phyloP scores from a whole-genome alignment of 2,888 invertebrate genomes.

The Athalia cordata region DNA sequence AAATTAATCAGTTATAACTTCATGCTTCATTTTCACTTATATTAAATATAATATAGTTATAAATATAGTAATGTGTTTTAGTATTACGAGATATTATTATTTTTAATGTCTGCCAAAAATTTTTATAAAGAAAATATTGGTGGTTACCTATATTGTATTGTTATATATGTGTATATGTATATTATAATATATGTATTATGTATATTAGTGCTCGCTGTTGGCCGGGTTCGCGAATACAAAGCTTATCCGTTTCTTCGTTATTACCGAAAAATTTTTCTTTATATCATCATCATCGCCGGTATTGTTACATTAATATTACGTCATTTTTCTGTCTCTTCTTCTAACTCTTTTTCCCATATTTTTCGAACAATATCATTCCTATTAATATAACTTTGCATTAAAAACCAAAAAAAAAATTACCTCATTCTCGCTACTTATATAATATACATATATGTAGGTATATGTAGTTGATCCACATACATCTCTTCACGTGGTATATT shows the following conservation, averaged over 20 bases:
- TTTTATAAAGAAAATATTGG: slow-evolving; percentile 9
- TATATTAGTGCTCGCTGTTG: not conserved
- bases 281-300: not conserved
- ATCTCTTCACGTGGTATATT: slow-evolving; percentile 24
- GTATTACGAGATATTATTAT: not conserved
- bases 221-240: slow-evolving; percentile 8
- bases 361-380: not conserved
- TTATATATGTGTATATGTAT: not conserved
- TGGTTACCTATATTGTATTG: not conserved
- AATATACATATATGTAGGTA: not conserved
- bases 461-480: slow-evolving; percentile 23
- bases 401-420: slow-evolving; percentile 31
- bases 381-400: slow-evolving; percentile 18
- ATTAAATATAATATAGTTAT: not conserved
- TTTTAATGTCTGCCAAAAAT: not conserved
- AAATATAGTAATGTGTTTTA: not conserved
- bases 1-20: not conserved
- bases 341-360: not conserved
- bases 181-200: not conserved
- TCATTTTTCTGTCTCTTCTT: not conserved
- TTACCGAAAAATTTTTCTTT: not conserved
- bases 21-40: not conserved
- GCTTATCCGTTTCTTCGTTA: slow-evolving; percentile 34
- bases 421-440: slow-evolving; percentile 23
- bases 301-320: not conserved